phyloP scores from a whole-genome alignment of 2,888 invertebrate genomes.

The Ophion slaviceki region DNA sequence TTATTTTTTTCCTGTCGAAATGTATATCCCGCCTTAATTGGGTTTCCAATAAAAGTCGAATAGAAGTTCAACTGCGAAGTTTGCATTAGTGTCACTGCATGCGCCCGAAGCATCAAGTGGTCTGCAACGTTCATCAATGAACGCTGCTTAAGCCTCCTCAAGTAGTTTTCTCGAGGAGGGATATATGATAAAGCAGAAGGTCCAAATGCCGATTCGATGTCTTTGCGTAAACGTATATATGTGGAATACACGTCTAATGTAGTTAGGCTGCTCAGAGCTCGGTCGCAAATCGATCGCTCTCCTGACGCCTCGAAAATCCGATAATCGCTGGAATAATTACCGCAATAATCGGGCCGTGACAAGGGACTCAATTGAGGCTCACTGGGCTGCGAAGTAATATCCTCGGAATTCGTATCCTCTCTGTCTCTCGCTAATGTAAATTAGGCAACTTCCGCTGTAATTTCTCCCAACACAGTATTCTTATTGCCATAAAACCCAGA shows the following conservation, averaged over 20 bases:
- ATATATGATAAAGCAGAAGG: no score
- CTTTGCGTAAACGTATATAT: no score
- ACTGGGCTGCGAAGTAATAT: conserved; percentile 64
- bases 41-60: not conserved
- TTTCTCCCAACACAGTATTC: not conserved
- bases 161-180: no score
- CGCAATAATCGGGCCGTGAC: conserved; percentile 75
- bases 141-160: no score
- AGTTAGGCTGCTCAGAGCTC: not conserved
- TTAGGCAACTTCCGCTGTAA: conserved; percentile 1
- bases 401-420: not conserved
- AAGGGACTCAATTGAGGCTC: conserved; percentile 70
- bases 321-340: conserved; percentile 76
- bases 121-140: no score
- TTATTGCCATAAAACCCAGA: not conserved
- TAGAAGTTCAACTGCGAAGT: not conserved
- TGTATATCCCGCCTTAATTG: no score
- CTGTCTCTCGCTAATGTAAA: conserved; percentile 25
- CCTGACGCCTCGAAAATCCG: conserved; percentile 47
- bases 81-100: not conserved
- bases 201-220: no score
- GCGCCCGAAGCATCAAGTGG: no score
- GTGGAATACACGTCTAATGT: no score
- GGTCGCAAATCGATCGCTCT: conserved; percentile 39
- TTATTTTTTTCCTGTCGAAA: no score